phyloP scores from a whole-genome alignment of 2,888 invertebrate genomes.

The Girardia tigrina region DNA sequence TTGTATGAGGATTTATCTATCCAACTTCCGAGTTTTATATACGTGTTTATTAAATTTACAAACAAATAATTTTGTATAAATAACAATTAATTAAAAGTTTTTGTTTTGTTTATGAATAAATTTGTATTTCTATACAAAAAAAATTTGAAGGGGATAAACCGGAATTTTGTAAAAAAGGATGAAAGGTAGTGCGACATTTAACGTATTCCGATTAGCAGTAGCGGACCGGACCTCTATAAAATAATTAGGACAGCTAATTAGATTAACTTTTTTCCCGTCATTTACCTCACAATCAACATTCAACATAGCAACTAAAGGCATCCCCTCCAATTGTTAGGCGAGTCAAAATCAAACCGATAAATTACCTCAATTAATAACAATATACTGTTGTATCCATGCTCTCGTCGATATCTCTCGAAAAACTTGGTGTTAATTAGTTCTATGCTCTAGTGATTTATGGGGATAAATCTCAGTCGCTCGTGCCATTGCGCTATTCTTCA shows the following conservation, averaged over 20 bases:
- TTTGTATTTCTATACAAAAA: no score
- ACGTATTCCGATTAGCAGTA: no score
- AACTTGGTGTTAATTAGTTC: constrained; percentile 5
- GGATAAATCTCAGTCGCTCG: constrained; percentile 17
- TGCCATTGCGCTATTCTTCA: neutral
- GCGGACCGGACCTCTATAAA: neutral
- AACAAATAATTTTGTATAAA: no score
- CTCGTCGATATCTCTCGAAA: constrained; percentile 9
- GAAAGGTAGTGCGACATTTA: no score
- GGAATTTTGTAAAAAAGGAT: no score
- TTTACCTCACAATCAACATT: neutral
- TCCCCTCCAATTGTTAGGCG: constrained; percentile 12
- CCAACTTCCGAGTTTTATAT: no score
- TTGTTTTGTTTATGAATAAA: no score
- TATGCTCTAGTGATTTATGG: constrained; percentile 12
- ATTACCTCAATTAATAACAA: constrained; percentile 18
- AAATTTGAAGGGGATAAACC: no score
- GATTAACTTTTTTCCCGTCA: neutral
- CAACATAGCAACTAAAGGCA: constrained; percentile 15
- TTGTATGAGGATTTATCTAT: no score
- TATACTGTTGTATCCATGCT: constrained; percentile 17
- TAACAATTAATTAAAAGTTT: no score
- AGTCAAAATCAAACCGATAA: constrained; percentile 7
- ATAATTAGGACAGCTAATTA: constrained; percentile 13
- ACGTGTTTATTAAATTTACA: no score